Conservation (phyloP, 2,888 invertebrate species). For the Rhamnusium bicolor region DNA sequence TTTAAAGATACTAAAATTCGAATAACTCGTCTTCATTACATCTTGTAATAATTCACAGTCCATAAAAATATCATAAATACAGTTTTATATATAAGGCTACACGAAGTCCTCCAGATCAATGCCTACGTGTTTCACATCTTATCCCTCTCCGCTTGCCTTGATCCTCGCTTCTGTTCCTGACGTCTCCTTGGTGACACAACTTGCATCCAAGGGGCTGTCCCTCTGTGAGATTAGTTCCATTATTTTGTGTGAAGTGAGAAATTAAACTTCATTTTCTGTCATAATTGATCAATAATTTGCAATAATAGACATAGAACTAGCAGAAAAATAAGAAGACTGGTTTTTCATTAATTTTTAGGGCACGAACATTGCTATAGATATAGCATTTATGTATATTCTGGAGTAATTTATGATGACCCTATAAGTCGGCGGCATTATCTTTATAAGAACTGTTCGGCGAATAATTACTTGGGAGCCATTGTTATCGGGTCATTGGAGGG, state of each 20-base stretch:
- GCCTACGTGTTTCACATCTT: neutral
- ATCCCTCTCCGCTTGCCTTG: neutral
- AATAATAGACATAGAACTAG: no score
- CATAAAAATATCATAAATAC: slow-evolving; percentile 1
- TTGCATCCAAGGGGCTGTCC: neutral
- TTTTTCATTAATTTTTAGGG: no score
- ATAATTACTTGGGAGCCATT: no score
- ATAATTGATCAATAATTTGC: neutral
- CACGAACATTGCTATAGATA: no score
- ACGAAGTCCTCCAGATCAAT: neutral
- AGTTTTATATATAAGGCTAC: neutral
- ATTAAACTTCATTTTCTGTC: neutral
- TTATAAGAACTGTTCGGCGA: no score
- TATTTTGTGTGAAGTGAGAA: neutral
- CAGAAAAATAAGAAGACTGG: no score
- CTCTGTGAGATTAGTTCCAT: neutral
- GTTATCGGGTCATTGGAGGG: no score
- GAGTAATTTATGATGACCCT: no score
- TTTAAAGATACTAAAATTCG: neutral
- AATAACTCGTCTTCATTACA: neutral
- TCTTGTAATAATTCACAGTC: neutral
- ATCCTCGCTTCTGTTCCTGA: slow-evolving; percentile 16
- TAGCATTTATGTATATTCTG: no score
- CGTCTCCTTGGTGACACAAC: slow-evolving; percentile 20
- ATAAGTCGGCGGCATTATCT: no score